Base-by-base conservation (phyloP, 2,113 vertebrate species). In the Embiotoca jacksoni region DNA sequence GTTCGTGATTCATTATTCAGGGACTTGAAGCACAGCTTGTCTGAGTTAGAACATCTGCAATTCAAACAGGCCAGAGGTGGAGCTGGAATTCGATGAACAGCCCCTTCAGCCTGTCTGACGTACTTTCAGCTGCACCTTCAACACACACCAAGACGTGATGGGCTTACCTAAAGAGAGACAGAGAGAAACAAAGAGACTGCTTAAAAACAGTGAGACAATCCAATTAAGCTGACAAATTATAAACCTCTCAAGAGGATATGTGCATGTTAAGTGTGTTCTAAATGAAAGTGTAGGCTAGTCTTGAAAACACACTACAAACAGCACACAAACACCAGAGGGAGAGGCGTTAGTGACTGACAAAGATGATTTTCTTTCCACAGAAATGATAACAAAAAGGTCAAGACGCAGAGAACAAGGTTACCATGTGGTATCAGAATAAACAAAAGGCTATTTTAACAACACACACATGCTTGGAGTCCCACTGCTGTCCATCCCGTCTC, bases 1-100 rank as follows among this genome's bases (percentile, higher is more conserved):
- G 69, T 54, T 80, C 11, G 1, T n/a, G 64, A 87, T 88, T 88
- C 79, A 92, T 92, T 91, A 93, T 93, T 92, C 83, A 91, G 71
- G 69, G 44, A 68, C 56, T 72, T 36, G 41, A 57, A 84, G 78
- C 76, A 74, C 85, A 92, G 78, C 86, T 78, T 85, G 85, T 81
- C 78, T 81, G 58, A 89, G 59, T 78, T 73, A 60, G 56, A 90
- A 60, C 72, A 92, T 92, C 88, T 93, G 86, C 76, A 89, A 90
- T 84, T 88, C 89, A 91, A 88, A 90, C 78, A 84, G 82, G 71
- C 53, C 82, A 75, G 82, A 86, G 75, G 73, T 81, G 72, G 69
- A 80, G 69, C 65, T 74, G 73, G 69, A 64, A 77, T 61, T 66
- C 47, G 37, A 39, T 16, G 60, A 83, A 63, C 78, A 77, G 53